Percentiles rank a stretch among this genome's conserved stretches.
phyloP scores from a whole-genome alignment of 2,888 invertebrate species.

The Cyaniris semiargus region DNA sequence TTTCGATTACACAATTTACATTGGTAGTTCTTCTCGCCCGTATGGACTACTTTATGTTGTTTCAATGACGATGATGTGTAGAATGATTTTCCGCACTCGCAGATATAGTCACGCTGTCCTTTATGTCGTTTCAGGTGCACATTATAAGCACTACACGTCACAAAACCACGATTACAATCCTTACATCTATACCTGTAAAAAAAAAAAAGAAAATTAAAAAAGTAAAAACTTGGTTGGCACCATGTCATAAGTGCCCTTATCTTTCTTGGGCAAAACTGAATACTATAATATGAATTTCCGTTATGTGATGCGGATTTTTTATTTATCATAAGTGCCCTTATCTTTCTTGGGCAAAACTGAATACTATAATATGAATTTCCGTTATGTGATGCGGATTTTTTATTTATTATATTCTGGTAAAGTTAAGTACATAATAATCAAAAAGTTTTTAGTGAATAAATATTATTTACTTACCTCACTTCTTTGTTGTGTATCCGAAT shows the following conservation, averaged over 20 bases:
- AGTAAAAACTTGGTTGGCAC: too few species aligned
- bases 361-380: too few species aligned
- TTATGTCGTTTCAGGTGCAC: slow-evolving; percentile 71
- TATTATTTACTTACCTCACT: slow-evolving; percentile 60
- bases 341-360: too few species aligned
- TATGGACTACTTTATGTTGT: slow-evolving; percentile 70
- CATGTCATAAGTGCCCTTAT: too few species aligned
- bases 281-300: too few species aligned
- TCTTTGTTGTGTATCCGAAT: slow-evolving; percentile 73
- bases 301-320: too few species aligned
- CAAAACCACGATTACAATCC: slow-evolving; percentile 68
- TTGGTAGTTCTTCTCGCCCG: slow-evolving; percentile 72
- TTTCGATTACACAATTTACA: slow-evolving; percentile 71
- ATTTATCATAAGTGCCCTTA: too few species aligned
- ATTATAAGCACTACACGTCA: slow-evolving; percentile 68
- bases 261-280: too few species aligned
- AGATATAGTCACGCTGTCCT: slow-evolving; percentile 69
- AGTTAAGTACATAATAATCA: too few species aligned
- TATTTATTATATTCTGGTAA: too few species aligned
- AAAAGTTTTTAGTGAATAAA: too few species aligned
- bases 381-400: too few species aligned
- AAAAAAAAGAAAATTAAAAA: neutral
- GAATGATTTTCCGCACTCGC: slow-evolving; percentile 74
- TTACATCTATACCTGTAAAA: slow-evolving; percentile 64
- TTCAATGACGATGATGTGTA: slow-evolving; percentile 72